Evolutionary conservation across 2,113 vertebrate genomes (phyloP).

Genomic region (Zosterops hypoxanthus): DNA sequence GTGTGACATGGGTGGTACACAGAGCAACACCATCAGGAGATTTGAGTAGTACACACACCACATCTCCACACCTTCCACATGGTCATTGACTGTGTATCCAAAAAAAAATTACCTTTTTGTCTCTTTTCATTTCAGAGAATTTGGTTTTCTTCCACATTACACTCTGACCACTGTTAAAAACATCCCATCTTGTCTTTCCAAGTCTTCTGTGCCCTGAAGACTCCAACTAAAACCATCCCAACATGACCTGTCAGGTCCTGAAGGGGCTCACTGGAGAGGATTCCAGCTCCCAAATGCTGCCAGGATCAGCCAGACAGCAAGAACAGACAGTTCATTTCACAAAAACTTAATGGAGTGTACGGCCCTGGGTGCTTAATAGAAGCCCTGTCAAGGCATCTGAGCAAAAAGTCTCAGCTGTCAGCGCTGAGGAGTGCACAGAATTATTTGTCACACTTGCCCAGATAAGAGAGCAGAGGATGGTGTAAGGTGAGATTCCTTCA

Average conservation of each 20-base stretch:
- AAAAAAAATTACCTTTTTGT: background rate
- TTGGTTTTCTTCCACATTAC: background rate
- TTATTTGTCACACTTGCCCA: conserved; percentile 79
- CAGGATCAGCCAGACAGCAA: conserved; percentile 70
- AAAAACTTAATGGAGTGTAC: conserved; percentile 83
- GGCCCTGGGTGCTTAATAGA: conserved; percentile 79
- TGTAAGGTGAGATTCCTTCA: conserved; percentile 23
- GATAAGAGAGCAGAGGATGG: conserved; percentile 67
- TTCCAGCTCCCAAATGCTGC: conserved; percentile 65
- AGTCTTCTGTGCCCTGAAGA: background rate
- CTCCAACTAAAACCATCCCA: background rate
- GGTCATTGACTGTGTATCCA: background rate
- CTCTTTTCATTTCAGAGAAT: background rate
- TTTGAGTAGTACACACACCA: background rate
- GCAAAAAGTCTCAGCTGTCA: conserved; percentile 79
- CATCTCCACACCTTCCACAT: background rate
- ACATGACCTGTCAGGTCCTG: conserved; percentile 8
- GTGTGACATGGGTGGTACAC: background rate
- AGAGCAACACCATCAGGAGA: background rate
- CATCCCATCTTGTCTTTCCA: background rate
- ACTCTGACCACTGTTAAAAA: background rate
- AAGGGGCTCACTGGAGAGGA: conserved; percentile 54
- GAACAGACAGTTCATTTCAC: conserved; percentile 83
- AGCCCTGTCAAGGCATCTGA: conserved; percentile 79
- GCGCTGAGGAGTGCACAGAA: conserved; percentile 74